These are phyloP conservation scores for Microtus oregoni DNA, from an alignment of 2,113 vertebrate species.

Conservation along the genomic window DNA sequence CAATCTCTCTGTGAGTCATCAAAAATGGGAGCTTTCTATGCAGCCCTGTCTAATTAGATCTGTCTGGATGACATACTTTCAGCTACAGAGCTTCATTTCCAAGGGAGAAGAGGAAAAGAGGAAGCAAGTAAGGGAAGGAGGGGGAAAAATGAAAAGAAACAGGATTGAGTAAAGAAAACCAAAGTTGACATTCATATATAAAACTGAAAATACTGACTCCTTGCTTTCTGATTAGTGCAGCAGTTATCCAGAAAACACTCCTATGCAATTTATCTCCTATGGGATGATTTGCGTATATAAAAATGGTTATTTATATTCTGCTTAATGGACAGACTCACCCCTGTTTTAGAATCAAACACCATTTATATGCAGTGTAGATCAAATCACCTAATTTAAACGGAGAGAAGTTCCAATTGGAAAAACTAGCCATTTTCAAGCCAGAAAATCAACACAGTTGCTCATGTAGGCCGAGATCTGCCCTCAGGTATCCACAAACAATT, in stretches of 20 bases:
- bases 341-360: constrained; percentile 56
- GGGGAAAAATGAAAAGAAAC: constrained; percentile 42
- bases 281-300: constrained; percentile 59
- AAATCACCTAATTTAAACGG: constrained; percentile 27
- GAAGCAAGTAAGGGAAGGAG: neutral
- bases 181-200: constrained; percentile 35
- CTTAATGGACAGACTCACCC: constrained; percentile 62
- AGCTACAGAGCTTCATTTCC: constrained; percentile 61
- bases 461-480: constrained; percentile 25
- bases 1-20: constrained; percentile 55
- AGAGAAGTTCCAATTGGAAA: constrained; percentile 61
- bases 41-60: constrained; percentile 63
- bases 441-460: constrained; percentile 35
- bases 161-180: neutral
- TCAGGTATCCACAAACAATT: constrained; percentile 52
- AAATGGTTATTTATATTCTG: constrained; percentile 68
- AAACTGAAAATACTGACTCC: constrained; percentile 37
- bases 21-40: constrained; percentile 56
- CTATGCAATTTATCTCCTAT: constrained; percentile 62
- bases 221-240: constrained; percentile 46
- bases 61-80: constrained; percentile 50
- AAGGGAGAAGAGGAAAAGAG: constrained; percentile 23
- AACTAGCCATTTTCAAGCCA: constrained; percentile 35
- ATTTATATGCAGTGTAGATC: constrained; percentile 50
- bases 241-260: constrained; percentile 69